Evolutionary conservation across 30 jellyfish, hydroid and myxozoan species (phyloP), one percentile per base, ranked within the genome.

Genomic region (Rhopilema esculentum): DNA sequence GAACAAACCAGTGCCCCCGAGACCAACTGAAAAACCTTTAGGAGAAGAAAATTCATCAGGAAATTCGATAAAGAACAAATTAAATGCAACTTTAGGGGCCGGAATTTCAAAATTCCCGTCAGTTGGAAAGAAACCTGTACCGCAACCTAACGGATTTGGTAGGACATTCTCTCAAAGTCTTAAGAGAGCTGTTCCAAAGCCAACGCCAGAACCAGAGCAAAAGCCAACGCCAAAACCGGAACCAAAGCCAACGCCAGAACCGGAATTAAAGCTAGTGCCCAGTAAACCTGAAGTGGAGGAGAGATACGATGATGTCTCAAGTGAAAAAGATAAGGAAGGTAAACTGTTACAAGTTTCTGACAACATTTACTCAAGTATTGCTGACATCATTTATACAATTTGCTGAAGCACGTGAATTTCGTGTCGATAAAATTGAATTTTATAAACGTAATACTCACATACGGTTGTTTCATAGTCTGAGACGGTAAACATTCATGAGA

Each of bases 131-230:
- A 85, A 74, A 49, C 94, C 88, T 19, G 64, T 67, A 16, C 76
- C 79, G 0, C 94, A 78, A 62, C 88, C 94, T 0, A 66, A 66
- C 68, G 90, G 90, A 20, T 66, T 80, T 65, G 64, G 66, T 27
- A 64, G 82, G 18, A 66, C 83, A 21, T 29, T 19, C 28, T 70
- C 82, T 17, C 57, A 52, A 32, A 75, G 93, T 25, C 0, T 49
- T 26, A 65, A 74, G 64, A 85, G 72, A 19, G 86, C 91, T n/a
- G 49, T 48, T 7, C 96, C 85, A 0, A 67, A 33, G 7, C 79
- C 89, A 6, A 50, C 28, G 23, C 27, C 62, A 16, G 31, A 27
- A 26, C 84, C 89, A 27, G n/a, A n/a, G n/a, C n/a, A n/a, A n/a
- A 62, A 63, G 30, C 85, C 91, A 1, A 76, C 25, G 29, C 26